phyloP scores from a whole-genome alignment of 2,888 invertebrate genomes.

The Muscina levida region DNA sequence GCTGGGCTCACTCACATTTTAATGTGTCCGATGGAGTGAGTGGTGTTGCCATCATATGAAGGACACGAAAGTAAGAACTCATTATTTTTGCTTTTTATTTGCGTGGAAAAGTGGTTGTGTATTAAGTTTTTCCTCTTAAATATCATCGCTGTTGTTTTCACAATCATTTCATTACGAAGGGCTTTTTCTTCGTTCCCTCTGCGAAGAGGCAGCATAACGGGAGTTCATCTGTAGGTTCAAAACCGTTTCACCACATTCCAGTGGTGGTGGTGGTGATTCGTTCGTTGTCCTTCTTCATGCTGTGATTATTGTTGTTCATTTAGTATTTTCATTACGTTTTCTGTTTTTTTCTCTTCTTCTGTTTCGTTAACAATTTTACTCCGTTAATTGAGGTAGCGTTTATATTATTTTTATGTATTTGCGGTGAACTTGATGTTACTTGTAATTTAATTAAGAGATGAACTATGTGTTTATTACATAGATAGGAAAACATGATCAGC shows the following conservation, averaged over 20 bases:
- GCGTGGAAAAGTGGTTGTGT: constrained; percentile 17
- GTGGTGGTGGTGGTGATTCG: too few relatives aligned
- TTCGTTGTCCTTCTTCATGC: background rate
- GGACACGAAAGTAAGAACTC: background rate
- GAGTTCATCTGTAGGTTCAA: too few relatives aligned
- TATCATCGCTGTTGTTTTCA: constrained; percentile 6
- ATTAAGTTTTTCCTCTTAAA: background rate
- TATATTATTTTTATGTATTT: constrained; percentile 1
- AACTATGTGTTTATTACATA: too few relatives aligned
- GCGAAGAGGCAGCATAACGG: too few relatives aligned
- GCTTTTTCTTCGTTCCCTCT: too few relatives aligned
- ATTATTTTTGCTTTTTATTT: too few relatives aligned
- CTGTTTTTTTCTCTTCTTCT: constrained; percentile 49
- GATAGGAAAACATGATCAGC: too few relatives aligned
- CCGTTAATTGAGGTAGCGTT: constrained; percentile 14
- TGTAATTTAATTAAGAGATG: too few relatives aligned
- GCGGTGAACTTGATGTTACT: too few relatives aligned
- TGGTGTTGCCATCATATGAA: background rate
- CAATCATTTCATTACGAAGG: constrained; percentile 4
- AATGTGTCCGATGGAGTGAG: too few relatives aligned
- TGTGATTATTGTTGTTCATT: constrained; percentile 15
- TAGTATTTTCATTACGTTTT: constrained; percentile 49
- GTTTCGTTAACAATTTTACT: constrained; percentile 44
- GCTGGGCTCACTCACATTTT: too few relatives aligned
- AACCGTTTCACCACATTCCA: too few relatives aligned